Percentiles rank a stretch among this genome's conserved stretches.
Conservation (phyloP, 2,113 vertebrate species). For the Scatophagus argus region DNA sequence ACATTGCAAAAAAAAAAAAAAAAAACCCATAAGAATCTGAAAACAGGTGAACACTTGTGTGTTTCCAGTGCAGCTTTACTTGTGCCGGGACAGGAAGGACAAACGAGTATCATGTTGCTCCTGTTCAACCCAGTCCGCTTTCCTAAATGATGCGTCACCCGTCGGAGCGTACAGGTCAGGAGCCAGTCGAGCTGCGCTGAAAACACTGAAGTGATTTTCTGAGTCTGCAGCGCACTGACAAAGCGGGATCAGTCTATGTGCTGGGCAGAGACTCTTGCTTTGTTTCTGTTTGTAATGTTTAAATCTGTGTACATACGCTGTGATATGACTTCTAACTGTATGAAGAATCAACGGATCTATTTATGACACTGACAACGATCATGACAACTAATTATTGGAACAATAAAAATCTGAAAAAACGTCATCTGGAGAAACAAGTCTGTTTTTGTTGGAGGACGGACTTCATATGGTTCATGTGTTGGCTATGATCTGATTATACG, state of each 20-base stretch:
- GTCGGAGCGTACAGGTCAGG: no score
- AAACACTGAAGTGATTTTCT: neutral
- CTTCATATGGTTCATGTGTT: no score
- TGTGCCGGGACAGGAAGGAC: neutral
- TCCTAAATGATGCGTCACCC: no score
- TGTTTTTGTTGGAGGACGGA: no score
- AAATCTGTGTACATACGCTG: slow-evolving; percentile 51
- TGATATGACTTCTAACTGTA: slow-evolving; percentile 59
- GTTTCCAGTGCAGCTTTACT: neutral
- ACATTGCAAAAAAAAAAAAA: slow-evolving; percentile 13
- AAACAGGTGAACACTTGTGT: no score
- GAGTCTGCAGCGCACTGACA: no score
- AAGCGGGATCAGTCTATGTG: slow-evolving; percentile 32
- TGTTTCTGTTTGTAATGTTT: slow-evolving; percentile 42
- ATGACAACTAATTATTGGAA: slow-evolving; percentile 68
- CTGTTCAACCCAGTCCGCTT: no score
- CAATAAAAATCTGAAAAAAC: slow-evolving; percentile 45
- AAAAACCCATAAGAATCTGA: neutral
- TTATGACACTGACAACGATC: slow-evolving; percentile 66
- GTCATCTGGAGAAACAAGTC: slow-evolving; percentile 10
- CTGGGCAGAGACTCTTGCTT: slow-evolving; percentile 14
- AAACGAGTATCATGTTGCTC: neutral
- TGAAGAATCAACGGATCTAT: slow-evolving; percentile 69
- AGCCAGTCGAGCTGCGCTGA: slow-evolving; percentile 16
- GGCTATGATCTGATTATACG: no score